These are phyloP conservation scores for Myzus persicae DNA, from an alignment of 1,140 invertebrate species.

Conservation along the genomic window DNA sequence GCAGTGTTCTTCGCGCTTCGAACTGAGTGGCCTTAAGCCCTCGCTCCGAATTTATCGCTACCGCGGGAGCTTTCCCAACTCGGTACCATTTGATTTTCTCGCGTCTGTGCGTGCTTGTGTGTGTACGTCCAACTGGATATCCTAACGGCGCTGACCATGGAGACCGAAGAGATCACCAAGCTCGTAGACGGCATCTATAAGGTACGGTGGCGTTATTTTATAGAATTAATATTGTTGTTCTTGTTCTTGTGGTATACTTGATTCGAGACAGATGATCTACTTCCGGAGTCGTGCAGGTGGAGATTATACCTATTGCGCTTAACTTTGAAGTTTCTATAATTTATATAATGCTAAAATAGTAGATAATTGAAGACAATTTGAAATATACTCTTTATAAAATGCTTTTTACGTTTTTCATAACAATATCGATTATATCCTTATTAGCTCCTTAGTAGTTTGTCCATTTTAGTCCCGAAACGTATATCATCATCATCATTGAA, in stretches of 20 bases:
- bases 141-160: conserved; percentile 68
- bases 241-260: not conserved
- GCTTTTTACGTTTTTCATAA: not conserved
- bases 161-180: conserved; percentile 87
- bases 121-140: not conserved
- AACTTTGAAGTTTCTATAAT: not conserved
- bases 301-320: not conserved
- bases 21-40: not conserved
- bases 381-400: not conserved
- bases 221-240: not conserved
- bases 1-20: not conserved
- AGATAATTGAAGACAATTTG: too few species aligned
- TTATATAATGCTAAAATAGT: not conserved
- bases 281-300: not conserved
- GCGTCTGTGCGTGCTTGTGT: not conserved
- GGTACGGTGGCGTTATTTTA: conserved; percentile 67
- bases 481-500: too few species aligned
- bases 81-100: not conserved
- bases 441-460: not conserved
- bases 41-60: not conserved
- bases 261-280: not conserved
- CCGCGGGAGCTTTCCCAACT: not conserved
- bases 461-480: not conserved
- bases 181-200: conserved; percentile 89
- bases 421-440: not conserved